Percentiles rank a stretch among this genome's conserved stretches.
Evolutionary conservation across 2,888 invertebrate species (phyloP).

Genomic region (Mylabris sibirica): DNA sequence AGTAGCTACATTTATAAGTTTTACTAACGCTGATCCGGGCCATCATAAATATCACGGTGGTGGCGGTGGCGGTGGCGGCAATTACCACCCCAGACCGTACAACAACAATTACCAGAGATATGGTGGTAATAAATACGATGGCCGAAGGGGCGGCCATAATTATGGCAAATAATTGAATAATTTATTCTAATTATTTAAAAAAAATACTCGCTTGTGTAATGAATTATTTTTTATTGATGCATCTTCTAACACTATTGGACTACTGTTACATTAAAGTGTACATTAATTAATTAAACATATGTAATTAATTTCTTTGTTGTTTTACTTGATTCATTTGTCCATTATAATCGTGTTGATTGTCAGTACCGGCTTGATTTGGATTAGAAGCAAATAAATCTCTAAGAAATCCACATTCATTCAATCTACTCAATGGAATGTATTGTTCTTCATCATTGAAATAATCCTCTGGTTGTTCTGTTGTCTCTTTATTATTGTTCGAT

Average conservation of each 20-base stretch:
- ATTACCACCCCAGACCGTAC: neutral
- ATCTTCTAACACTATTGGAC: neutral
- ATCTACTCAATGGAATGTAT: neutral
- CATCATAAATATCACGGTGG: neutral
- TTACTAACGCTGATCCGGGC: neutral
- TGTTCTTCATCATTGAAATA: neutral
- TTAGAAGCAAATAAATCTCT: neutral
- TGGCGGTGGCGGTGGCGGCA: too few relatives aligned
- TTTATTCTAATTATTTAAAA: neutral
- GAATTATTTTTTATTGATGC: neutral
- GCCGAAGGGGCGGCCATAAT: neutral
- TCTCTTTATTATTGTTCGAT: neutral
- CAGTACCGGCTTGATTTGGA: neutral
- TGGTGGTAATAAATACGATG: neutral
- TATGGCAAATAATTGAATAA: neutral
- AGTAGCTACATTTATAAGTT: neutral
- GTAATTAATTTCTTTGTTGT: neutral
- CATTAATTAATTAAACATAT: neutral
- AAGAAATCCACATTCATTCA: neutral
- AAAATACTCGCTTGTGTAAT: neutral
- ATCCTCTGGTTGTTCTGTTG: neutral
- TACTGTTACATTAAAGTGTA: neutral
- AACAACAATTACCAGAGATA: neutral
- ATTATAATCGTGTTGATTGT: neutral
- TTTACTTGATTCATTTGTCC: neutral